Evolutionary conservation across 2,888 invertebrate species (phyloP), one percentile per base, ranked within the genome.

Genomic region (Shargacucullia verbasci): DNA sequence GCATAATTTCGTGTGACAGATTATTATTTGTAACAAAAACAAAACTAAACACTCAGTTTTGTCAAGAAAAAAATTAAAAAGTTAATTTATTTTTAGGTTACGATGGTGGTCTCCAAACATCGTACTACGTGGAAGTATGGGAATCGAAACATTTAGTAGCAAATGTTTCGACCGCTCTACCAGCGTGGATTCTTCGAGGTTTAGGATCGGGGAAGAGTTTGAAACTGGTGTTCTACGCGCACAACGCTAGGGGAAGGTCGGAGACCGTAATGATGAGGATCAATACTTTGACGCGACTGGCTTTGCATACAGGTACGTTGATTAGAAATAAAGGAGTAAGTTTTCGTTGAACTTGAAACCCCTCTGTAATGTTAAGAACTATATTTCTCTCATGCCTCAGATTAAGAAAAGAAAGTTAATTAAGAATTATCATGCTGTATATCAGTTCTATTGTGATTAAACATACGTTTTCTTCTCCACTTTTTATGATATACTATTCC

Each of bases 171-270:
- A 96, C 97, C 34, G 95, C 95, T 66, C 95, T 95, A 74, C 97
- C 98, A 0, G 94, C 95, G 31, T 97, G 98, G 92, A 96, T 96
- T 54, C 96, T 98, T 0, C 95, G 95, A 71, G 96, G 96, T 5
- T 94, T 98, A 49, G 96, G 97, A 53, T 95, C 98, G 0, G 98
- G 97, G 6, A 96, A 96, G 77, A 95, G 96, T 12, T 95, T 98
- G 70, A 96, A 96, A 77, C 96, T 98, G 86, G 94, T 96, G 49
- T 95, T 98, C 64, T 98, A 97, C 86, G 97, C 98, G 0, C 96
- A 96, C 59, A 98, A 98, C 86, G 95, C 96, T 6, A 97, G 97
- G 80, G 98, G 98, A 12, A 95, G 96, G 73, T 98, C 98, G 69
- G 97, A 97, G 61, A 88, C 95, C 0, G 95, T 96, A 0, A 80